These are phyloP conservation scores for Panzeria rudis DNA, from an alignment of 2,888 invertebrate species.

Conservation along the genomic window DNA sequence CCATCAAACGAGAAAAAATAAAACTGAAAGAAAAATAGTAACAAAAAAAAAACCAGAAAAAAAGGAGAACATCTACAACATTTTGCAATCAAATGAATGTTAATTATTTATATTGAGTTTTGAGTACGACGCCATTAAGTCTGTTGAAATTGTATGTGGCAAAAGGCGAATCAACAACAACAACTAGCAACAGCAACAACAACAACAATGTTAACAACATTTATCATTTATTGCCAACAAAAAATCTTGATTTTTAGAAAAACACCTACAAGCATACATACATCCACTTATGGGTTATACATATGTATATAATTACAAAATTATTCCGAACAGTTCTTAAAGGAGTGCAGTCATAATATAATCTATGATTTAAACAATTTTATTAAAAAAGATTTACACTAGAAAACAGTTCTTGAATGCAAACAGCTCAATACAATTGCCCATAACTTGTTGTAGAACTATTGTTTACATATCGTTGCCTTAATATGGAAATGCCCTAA, in stretches of 20 bases:
- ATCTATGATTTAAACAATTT: too few species aligned
- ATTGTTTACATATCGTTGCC: too few species aligned
- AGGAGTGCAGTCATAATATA: neutral
- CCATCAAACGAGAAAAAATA: conserved; percentile 32
- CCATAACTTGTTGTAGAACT: too few species aligned
- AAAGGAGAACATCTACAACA: conserved; percentile 27
- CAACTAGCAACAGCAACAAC: conserved; percentile 11
- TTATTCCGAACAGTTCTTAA: conserved; percentile 14
- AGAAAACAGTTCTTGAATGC: too few species aligned
- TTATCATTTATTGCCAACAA: conserved; percentile 49
- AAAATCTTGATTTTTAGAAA: conserved; percentile 50
- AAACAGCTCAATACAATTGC: too few species aligned
- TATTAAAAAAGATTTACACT: too few species aligned
- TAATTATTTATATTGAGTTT: conserved; percentile 54
- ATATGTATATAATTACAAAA: neutral
- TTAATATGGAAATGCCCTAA: too few species aligned
- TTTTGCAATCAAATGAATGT: conserved; percentile 45
- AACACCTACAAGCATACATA: conserved; percentile 62
- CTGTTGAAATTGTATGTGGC: conserved; percentile 50
- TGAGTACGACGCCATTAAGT: conserved; percentile 65
- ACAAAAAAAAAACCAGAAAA: neutral
- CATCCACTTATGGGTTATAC: conserved; percentile 1
- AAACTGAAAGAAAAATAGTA: neutral
- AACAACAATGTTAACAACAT: conserved; percentile 56
- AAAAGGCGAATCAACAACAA: neutral